Conservation (phyloP, 23 tunicate species). For the Ciona savignyi region DNA sequence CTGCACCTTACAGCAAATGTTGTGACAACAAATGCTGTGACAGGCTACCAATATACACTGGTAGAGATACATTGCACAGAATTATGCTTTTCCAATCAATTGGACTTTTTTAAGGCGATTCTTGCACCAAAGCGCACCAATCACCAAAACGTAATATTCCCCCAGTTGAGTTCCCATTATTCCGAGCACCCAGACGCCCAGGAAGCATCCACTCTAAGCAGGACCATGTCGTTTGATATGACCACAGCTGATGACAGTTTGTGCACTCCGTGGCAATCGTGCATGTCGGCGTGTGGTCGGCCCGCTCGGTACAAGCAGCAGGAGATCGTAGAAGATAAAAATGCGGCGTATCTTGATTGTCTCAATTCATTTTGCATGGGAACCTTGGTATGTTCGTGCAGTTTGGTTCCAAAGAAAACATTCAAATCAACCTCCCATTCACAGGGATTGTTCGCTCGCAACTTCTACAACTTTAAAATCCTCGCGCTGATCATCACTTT, state of each 20-base stretch:
- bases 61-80: too few species aligned
- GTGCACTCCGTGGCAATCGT: conserved; percentile 54
- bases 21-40: too few species aligned
- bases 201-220: not conserved
- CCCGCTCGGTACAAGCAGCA: conserved; percentile 72
- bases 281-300: conserved; percentile 45
- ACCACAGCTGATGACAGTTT: not conserved
- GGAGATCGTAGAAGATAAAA: conserved; percentile 70
- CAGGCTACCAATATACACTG: too few species aligned
- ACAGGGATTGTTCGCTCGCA: conserved; percentile 97
- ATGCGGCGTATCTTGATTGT: conserved; percentile 44
- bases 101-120: too few species aligned
- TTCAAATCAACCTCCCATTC: not conserved
- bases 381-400: conserved; percentile 32
- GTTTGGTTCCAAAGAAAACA: too few species aligned
- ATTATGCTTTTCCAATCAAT: too few species aligned
- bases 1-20: too few species aligned
- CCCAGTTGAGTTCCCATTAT: not conserved
- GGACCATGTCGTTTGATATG: not conserved
- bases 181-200: not conserved
- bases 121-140: too few species aligned
- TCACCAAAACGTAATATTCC: too few species aligned
- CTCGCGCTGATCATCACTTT: conserved; percentile 89
- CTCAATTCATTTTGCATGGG: conserved; percentile 34
- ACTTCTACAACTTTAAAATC: conserved; percentile 94